Percentiles rank a stretch among this genome's conserved stretches.
Evolutionary conservation across 2,888 invertebrate genomes (phyloP).

Genomic region (Yponomeuta plumbellus): DNA sequence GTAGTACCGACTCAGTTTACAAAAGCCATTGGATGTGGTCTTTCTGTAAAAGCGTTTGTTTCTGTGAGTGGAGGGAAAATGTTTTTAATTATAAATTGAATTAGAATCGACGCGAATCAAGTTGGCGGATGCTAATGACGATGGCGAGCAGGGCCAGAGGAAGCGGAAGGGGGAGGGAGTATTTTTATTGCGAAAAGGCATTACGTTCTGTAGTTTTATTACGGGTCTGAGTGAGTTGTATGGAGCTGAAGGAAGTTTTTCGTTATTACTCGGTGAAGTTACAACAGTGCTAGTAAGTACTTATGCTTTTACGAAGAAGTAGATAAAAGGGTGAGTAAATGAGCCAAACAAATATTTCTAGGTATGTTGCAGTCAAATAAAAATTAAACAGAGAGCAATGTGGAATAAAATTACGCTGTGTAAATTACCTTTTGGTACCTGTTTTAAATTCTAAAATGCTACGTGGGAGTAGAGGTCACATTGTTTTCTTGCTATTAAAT

Average conservation of each 20-base stretch:
- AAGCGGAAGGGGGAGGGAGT: slow-evolving; percentile 1
- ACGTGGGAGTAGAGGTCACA: neutral
- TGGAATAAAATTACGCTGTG: no score
- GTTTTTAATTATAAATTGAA: slow-evolving; percentile 70
- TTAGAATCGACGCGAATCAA: slow-evolving; percentile 63
- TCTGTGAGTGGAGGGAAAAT: neutral
- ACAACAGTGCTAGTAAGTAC: neutral
- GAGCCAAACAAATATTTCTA: no score
- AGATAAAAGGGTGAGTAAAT: no score
- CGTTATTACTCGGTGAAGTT: neutral
- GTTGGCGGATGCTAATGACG: slow-evolving; percentile 45
- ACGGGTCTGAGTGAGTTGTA: neutral
- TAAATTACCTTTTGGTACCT: no score
- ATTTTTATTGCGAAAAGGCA: neutral
- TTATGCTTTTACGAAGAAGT: no score
- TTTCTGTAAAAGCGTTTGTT: neutral
- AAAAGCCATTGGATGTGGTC: neutral
- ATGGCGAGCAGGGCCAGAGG: neutral
- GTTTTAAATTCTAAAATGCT: neutral
- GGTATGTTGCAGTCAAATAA: no score
- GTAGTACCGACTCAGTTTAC: neutral
- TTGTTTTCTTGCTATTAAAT: neutral
- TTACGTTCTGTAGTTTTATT: neutral
- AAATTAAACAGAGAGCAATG: no score
- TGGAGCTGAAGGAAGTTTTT: neutral